Percentiles rank a stretch among this genome's conserved stretches.
Evolutionary conservation across 2,113 vertebrate genomes (phyloP).

Genomic region (Lates calcarifer): DNA sequence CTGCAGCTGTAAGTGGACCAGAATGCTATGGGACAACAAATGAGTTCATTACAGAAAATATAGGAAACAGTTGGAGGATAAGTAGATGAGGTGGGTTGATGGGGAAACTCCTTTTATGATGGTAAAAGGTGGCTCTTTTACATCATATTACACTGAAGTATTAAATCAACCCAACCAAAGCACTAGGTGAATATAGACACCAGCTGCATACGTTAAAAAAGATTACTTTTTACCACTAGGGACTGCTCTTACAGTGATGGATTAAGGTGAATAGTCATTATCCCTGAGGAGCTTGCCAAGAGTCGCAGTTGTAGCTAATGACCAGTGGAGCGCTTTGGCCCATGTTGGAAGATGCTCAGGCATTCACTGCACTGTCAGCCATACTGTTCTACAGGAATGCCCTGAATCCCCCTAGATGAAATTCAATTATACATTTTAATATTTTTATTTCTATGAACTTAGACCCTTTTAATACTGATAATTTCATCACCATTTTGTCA

Average conservation of each 20-base stretch:
- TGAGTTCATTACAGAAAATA: neutral
- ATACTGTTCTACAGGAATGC: neutral
- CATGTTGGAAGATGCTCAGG: conserved; percentile 54
- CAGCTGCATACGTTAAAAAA: neutral
- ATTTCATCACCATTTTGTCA: neutral
- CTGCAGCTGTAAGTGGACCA: neutral
- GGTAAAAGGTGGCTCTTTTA: neutral
- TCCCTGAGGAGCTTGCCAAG: conserved; percentile 7
- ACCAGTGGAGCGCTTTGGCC: neutral
- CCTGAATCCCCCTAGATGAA: neutral
- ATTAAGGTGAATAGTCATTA: conserved; percentile 20
- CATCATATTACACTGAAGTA: neutral
- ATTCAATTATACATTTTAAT: neutral
- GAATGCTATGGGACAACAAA: neutral
- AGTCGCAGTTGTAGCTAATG: conserved; percentile 38
- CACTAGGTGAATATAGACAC: neutral
- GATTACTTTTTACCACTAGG: neutral
- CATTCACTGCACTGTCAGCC: neutral
- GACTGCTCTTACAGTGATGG: conserved; percentile 33
- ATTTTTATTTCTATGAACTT: no score
- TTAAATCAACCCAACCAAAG: neutral
- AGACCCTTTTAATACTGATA: no score
- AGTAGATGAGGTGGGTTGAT: neutral
- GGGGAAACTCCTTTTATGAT: neutral
- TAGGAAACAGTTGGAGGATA: neutral